phyloP scores from a whole-genome alignment of 37 sponge, comb jelly and placozoan species.

The Beroe ovata region DNA sequence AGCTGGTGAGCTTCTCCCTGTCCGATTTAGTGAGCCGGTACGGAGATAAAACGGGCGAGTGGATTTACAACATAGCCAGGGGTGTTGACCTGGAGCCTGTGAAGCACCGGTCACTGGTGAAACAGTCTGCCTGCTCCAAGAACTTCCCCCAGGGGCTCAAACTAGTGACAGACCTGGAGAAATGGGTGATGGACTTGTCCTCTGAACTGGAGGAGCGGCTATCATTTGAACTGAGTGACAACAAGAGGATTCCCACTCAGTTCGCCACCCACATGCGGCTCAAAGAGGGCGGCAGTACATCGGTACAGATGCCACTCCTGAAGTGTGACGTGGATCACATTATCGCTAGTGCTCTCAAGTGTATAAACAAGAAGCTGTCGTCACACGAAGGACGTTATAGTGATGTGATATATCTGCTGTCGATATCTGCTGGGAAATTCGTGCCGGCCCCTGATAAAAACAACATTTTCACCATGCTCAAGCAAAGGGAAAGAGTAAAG shows the following conservation, averaged over 20 bases:
- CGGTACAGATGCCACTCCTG: constrained; percentile 42
- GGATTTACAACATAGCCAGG: constrained; percentile 78
- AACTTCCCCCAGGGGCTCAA: constrained; percentile 73
- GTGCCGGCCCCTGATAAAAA: constrained; percentile 38
- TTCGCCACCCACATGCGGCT: constrained; percentile 37
- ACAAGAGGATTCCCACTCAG: constrained; percentile 46
- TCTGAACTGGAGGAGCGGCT: constrained; percentile 40
- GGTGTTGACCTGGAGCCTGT: constrained; percentile 80
- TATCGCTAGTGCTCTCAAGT: constrained; percentile 1
- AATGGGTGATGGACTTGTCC: constrained; percentile 26
- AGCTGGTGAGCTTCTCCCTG: constrained; percentile 68
- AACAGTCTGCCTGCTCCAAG: constrained; percentile 84
- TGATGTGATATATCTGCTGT: constrained; percentile 21
- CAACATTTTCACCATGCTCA: constrained; percentile 42
- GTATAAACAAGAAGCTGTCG: background rate
- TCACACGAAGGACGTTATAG: background rate
- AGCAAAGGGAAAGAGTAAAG: background rate
- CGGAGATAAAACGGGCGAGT: constrained; percentile 79
- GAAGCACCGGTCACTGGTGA: constrained; percentile 70
- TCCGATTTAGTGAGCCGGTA: constrained; percentile 67
- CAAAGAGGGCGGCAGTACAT: constrained; percentile 3
- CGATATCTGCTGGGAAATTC: constrained; percentile 32
- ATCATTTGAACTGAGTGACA: constrained; percentile 21
- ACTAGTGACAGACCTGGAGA: background rate
- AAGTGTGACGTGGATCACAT: constrained; percentile 12